Conservation (phyloP, 1,140 invertebrate species). For the Micrasema minimum region DNA sequence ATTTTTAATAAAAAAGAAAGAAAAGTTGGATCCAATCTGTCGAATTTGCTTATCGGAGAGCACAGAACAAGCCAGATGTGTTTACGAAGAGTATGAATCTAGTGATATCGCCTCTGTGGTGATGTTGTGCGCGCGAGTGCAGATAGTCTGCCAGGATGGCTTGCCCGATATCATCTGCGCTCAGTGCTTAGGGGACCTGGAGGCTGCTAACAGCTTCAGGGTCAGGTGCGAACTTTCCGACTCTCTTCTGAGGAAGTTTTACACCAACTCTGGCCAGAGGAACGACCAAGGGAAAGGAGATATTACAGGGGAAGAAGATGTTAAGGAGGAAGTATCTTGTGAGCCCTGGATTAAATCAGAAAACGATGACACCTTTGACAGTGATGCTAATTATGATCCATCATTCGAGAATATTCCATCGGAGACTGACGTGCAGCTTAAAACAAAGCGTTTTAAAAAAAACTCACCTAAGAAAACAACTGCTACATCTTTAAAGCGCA, state of each 20-base stretch:
- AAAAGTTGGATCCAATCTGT: conserved; percentile 16
- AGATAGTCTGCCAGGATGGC: conserved; percentile 23
- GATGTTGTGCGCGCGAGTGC: conserved; percentile 18
- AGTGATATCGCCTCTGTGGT: neutral
- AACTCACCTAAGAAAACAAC: neutral
- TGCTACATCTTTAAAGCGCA: neutral
- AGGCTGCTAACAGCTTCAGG: conserved; percentile 26
- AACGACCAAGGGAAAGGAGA: neutral
- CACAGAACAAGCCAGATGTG: neutral
- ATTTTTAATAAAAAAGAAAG: conserved; percentile 2
- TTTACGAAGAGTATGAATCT: neutral
- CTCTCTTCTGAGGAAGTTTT: conserved; percentile 6
- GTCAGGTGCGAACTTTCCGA: conserved; percentile 30
- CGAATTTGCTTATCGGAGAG: conserved; percentile 21
- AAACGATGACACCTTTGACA: neutral
- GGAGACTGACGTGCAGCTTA: neutral
- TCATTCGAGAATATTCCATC: neutral
- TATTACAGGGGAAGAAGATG: neutral
- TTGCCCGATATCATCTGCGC: conserved; percentile 33
- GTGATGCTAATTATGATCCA: neutral
- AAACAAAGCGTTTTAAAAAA: neutral
- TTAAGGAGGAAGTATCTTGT: neutral
- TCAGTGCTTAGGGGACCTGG: conserved; percentile 7
- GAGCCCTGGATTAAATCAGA: conserved; percentile 13
- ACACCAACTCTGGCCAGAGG: neutral